Conservation (phyloP, 2,113 vertebrate species). For the Neolamprologus sp. region DNA sequence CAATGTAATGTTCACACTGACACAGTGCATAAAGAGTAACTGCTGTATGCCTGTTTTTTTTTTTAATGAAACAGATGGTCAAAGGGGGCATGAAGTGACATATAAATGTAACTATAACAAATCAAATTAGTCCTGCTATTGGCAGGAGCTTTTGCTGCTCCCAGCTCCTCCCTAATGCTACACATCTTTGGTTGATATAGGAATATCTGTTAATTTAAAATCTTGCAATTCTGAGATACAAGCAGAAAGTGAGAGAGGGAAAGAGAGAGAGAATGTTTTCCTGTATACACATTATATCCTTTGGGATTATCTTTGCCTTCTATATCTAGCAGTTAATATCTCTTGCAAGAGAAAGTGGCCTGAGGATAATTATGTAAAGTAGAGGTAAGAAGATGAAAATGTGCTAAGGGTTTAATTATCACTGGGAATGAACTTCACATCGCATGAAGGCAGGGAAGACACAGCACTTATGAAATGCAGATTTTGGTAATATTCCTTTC, state of each 20-base stretch:
- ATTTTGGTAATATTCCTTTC: constrained; percentile 39
- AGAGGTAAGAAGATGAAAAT: constrained; percentile 41
- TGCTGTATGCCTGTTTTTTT: background rate
- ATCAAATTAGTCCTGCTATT: constrained; percentile 22
- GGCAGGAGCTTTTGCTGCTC: background rate
- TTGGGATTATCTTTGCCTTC: constrained; percentile 5
- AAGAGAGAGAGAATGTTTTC: background rate
- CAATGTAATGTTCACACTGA: background rate
- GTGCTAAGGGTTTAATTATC: constrained; percentile 50
- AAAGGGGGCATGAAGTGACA: constrained; percentile 5
- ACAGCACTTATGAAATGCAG: background rate
- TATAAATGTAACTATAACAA: constrained; percentile 12
- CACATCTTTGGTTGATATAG: background rate
- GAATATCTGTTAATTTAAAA: background rate
- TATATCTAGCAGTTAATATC: constrained; percentile 15
- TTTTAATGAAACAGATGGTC: constrained; percentile 30
- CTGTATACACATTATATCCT: background rate
- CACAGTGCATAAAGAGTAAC: background rate
- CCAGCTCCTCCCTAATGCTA: background rate
- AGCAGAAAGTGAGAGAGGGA: background rate
- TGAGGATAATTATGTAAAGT: constrained; percentile 46
- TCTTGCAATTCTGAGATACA: background rate
- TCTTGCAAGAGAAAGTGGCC: background rate
- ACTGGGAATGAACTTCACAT: constrained; percentile 26
- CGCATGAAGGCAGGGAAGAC: background rate